A percentile compares a stretch with the other conserved stretches of the same genome.
These are phyloP conservation scores for Apotomis betuletana DNA, from an alignment of 2,888 invertebrate genomes.

Conservation along the genomic window DNA sequence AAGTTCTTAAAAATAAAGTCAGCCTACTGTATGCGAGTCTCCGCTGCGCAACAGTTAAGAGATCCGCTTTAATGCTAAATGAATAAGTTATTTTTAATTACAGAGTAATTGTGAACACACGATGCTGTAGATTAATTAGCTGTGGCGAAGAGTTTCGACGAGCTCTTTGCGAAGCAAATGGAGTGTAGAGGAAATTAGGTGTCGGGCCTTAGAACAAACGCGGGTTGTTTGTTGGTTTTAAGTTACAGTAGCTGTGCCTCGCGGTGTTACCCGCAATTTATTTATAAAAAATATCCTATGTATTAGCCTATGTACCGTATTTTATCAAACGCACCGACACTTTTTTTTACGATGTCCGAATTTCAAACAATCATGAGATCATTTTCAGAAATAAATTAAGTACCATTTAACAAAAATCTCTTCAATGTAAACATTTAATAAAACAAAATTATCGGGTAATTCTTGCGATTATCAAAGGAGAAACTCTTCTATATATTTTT, in stretches of 20 bases:
- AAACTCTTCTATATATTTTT: too few relatives aligned
- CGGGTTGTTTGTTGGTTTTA: slow-evolving; percentile 5
- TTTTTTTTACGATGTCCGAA: too few relatives aligned
- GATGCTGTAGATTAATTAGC: slow-evolving; percentile 59
- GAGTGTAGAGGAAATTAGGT: slow-evolving; percentile 51
- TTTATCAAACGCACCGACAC: too few relatives aligned
- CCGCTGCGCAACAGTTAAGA: slow-evolving; percentile 47
- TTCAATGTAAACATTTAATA: too few relatives aligned
- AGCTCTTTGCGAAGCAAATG: slow-evolving; percentile 51
- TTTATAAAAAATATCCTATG: too few relatives aligned
- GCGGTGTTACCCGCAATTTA: too few relatives aligned
- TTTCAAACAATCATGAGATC: too few relatives aligned
- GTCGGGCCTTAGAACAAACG: slow-evolving; percentile 30
- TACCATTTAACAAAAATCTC: too few relatives aligned
- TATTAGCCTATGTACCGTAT: too few relatives aligned
- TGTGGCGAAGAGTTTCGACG: slow-evolving; percentile 53
- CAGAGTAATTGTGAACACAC: slow-evolving; percentile 70
- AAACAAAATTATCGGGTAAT: too few relatives aligned
- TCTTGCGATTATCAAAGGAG: too few relatives aligned
- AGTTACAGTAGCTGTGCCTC: background rate
- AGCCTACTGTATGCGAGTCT: slow-evolving; percentile 16
- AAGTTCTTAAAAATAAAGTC: background rate
- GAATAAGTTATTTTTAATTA: slow-evolving; percentile 83
- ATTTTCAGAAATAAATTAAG: too few relatives aligned
- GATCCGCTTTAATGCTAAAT: slow-evolving; percentile 69